Evolutionary conservation across 1,140 invertebrate genomes (phyloP).

Genomic region (Ips typographus): DNA sequence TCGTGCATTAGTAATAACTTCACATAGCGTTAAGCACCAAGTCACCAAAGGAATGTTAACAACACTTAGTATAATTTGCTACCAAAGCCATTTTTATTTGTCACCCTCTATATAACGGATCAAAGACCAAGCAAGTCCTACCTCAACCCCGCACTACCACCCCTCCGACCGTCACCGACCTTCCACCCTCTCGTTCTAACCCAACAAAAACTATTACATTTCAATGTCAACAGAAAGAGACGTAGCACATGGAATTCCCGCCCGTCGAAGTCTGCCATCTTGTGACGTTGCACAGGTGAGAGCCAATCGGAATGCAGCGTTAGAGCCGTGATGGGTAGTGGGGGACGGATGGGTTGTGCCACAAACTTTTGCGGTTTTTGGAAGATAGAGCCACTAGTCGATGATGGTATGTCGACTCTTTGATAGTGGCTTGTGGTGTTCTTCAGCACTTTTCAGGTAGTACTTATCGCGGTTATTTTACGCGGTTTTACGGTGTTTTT

Average conservation of each 20-base stretch:
- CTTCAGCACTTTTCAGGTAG: neutral
- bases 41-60: no score
- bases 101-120: no score
- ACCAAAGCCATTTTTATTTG: no score
- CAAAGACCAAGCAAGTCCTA: neutral
- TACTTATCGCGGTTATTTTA: neutral
- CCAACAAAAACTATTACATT: constrained; percentile 14
- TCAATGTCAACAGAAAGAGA: constrained; percentile 28
- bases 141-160: neutral
- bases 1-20: no score
- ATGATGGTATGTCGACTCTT: constrained; percentile 25
- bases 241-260: constrained; percentile 3
- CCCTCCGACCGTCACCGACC: neutral
- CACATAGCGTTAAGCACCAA: no score
- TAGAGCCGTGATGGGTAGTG: neutral
- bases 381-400: constrained; percentile 28
- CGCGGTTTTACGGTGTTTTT: neutral
- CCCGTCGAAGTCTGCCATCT: constrained; percentile 31
- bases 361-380: constrained; percentile 8
- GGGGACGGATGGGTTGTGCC: constrained; percentile 17
- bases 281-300: constrained; percentile 24
- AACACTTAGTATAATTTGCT: no score
- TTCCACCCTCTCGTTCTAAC: neutral
- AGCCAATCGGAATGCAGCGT: constrained; percentile 11
- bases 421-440: constrained; percentile 16